Conservation (phyloP, 35 echinoderm and acorn worm genomes). For the Ophiothrix spiculata region DNA sequence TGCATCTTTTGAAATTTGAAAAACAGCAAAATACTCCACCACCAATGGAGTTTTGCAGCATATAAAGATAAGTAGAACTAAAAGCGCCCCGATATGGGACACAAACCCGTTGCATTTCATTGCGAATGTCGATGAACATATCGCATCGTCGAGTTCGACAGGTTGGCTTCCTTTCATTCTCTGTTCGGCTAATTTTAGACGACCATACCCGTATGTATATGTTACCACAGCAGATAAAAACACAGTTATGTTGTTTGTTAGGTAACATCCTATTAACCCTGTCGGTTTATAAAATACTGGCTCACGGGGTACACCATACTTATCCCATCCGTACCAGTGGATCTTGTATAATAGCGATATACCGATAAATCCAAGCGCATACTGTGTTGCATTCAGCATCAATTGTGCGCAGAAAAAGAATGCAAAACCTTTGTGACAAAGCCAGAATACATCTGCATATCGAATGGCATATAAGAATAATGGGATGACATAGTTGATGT, state of each 20-base stretch:
- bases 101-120: slow-evolving; percentile 81
- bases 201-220: slow-evolving; percentile 78
- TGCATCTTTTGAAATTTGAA: slow-evolving; percentile 41
- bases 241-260: slow-evolving; percentile 83
- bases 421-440: slow-evolving; percentile 87
- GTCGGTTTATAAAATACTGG: slow-evolving; percentile 40
- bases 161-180: slow-evolving; percentile 23
- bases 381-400: slow-evolving; percentile 83
- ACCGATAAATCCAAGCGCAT: slow-evolving; percentile 75
- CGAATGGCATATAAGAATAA: slow-evolving; percentile 87
- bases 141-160: background rate
- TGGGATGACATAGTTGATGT: slow-evolving; percentile 88
- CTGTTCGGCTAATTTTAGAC: slow-evolving; percentile 59
- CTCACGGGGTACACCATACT: slow-evolving; percentile 33
- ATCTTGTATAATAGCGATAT: slow-evolving; percentile 90
- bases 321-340: slow-evolving; percentile 74
- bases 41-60: slow-evolving; percentile 71
- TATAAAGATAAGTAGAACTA: slow-evolving; percentile 75
- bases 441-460: slow-evolving; percentile 92
- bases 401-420: slow-evolving; percentile 72
- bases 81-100: slow-evolving; percentile 72
- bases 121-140: slow-evolving; percentile 28
- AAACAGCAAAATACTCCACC: slow-evolving; percentile 74
- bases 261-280: slow-evolving; percentile 52
- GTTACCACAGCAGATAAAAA: slow-evolving; percentile 74